Evolutionary conservation across 2,888 invertebrate genomes (phyloP), one percentile per base, ranked within the genome.

Genomic region (Amphiduros pacificus): DNA sequence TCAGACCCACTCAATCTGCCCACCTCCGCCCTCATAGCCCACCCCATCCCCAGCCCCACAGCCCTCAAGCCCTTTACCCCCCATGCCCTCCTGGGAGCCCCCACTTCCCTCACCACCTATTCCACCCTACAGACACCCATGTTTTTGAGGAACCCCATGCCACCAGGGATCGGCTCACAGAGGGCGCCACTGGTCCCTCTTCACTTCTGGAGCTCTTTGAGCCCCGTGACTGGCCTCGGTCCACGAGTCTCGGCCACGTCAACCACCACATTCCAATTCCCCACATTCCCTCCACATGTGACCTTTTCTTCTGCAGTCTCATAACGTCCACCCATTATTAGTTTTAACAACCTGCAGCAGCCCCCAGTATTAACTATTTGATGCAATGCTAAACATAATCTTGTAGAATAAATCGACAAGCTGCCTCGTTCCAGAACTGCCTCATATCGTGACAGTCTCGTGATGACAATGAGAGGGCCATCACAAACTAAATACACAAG

Each of bases 201-300:
- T 22, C 77, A 82, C 64, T 83, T 84, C 72, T 83, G 84, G 84
- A 81, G 81, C 63, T 82, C 82, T 0, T 67, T 80, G 11, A 78
- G 78, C 60, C 81, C 81, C 4, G 72, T 78, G 14, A 73, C 77
- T 9, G 73, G 75, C 6, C 73, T 77, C 61, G 76, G 77, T 29
- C 79, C 79, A n/a, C 68, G 74, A 14, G 60, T 71, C 24, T 65
- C 67, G 50, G 40, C 41, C n/a, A 49, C 56, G 22, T 26, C 64
- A n/a, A 50, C 59, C 11, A 67, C 68, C 1, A 62, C 62, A 32
- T 70, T 70, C 60, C 70, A 70, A 61, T 70, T 70, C 36, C 70
- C 70, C 14, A 31, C 65, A n/a, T 69, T 52, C 60, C 36, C 62
- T n/a, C 61, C n/a, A n/a, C n/a, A n/a, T n/a, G n/a, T n/a, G n/a